Evolutionary conservation across 1,140 invertebrate species (phyloP).

Genomic region (Lerema accius): DNA sequence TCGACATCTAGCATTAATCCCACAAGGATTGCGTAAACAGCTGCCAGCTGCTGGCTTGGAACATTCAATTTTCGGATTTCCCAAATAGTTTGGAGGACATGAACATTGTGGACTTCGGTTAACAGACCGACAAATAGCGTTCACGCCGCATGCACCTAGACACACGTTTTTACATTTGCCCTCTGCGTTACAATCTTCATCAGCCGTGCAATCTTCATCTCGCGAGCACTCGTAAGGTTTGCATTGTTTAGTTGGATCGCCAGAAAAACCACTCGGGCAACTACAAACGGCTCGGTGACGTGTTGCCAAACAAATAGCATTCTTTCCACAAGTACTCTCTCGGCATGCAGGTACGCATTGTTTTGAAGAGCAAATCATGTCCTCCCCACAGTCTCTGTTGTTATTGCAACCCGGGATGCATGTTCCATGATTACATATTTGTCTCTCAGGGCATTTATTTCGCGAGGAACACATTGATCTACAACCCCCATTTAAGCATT

Average conservation of each 20-base stretch:
- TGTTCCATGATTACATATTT: slow-evolving; percentile 81
- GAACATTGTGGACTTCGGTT: slow-evolving; percentile 90
- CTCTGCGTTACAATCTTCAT: slow-evolving; percentile 89
- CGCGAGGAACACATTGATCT: slow-evolving; percentile 84
- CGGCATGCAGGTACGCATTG: slow-evolving; percentile 90
- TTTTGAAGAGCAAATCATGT: slow-evolving; percentile 89
- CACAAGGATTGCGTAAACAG: slow-evolving; percentile 91
- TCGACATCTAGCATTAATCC: slow-evolving; percentile 91
- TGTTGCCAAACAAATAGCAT: slow-evolving; percentile 89
- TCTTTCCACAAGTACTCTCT: slow-evolving; percentile 87
- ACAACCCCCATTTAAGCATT: slow-evolving; percentile 85
- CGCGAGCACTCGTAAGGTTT: slow-evolving; percentile 89
- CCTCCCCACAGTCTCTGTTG: slow-evolving; percentile 90
- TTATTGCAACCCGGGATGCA: slow-evolving; percentile 89
- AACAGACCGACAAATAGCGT: slow-evolving; percentile 93
- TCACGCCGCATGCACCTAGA: slow-evolving; percentile 90
- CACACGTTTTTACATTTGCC: slow-evolving; percentile 93
- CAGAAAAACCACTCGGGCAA: slow-evolving; percentile 92
- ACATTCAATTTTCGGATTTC: slow-evolving; percentile 92
- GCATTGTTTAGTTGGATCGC: slow-evolving; percentile 89
- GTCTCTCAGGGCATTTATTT: slow-evolving; percentile 80
- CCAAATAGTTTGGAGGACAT: slow-evolving; percentile 92
- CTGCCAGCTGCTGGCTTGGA: slow-evolving; percentile 85
- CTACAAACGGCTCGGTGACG: slow-evolving; percentile 92
- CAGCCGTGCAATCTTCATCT: slow-evolving; percentile 90